Conservation (phyloP, 2,113 vertebrate genomes). For the Cettia cetti region DNA sequence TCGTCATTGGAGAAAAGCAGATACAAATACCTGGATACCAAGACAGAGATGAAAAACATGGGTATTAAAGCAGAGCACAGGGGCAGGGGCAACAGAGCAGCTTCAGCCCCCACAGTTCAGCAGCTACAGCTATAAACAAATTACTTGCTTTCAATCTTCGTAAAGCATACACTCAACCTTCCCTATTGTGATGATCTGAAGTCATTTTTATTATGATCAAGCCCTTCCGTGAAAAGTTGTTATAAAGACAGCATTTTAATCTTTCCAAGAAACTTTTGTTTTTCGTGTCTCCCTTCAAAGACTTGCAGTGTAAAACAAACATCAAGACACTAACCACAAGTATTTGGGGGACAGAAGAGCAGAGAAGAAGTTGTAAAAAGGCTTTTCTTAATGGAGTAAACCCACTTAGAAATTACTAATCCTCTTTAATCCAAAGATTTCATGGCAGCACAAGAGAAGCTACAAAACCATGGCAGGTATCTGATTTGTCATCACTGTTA, state of each 20-base stretch:
- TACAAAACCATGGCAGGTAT: background rate
- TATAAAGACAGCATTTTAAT: background rate
- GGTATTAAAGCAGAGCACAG: background rate
- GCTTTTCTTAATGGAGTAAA: background rate
- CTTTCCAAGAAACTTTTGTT: background rate
- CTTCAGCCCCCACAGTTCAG: background rate
- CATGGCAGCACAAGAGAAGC: background rate
- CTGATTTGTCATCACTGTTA: background rate
- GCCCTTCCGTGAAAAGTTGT: background rate
- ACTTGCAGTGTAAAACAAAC: background rate
- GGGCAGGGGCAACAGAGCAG: background rate
- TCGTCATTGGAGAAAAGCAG: slow-evolving; percentile 96
- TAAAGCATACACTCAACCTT: background rate
- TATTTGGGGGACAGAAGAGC: background rate
- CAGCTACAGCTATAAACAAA: background rate
- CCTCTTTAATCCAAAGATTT: background rate
- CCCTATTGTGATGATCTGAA: background rate
- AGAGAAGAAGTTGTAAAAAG: background rate
- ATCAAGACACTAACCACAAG: background rate
- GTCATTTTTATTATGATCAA: background rate
- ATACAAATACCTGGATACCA: slow-evolving; percentile 88
- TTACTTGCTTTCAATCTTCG: background rate
- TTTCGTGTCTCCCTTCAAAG: background rate
- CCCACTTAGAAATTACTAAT: background rate
- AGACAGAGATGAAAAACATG: background rate